phyloP scores from a whole-genome alignment of 2,888 invertebrate species.

The Caenorhabditis wallacei region DNA sequence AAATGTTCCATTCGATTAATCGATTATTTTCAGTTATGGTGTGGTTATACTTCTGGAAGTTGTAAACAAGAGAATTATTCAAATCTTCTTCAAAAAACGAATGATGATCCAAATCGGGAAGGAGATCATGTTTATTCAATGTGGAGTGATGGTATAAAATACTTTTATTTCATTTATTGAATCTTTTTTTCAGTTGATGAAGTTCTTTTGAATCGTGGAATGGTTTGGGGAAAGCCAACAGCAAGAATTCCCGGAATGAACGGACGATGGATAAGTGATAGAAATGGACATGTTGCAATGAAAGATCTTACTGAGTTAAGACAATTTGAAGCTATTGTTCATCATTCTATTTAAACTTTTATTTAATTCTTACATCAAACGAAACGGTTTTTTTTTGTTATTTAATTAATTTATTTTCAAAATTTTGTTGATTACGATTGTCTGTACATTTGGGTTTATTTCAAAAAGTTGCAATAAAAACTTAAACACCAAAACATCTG shows the following conservation, averaged over 20 bases:
- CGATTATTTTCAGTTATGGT: slow-evolving; percentile 71
- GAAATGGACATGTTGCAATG: slow-evolving; percentile 83
- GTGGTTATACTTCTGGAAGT: slow-evolving; percentile 80
- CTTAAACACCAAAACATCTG: no score
- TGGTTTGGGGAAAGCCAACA: slow-evolving; percentile 83
- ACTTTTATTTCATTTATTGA: not conserved
- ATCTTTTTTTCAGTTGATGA: slow-evolving; percentile 77
- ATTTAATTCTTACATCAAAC: not conserved
- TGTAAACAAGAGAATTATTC: slow-evolving; percentile 82
- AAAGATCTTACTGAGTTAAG: slow-evolving; percentile 82
- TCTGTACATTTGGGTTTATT: slow-evolving; percentile 36
- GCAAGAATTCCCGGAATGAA: slow-evolving; percentile 79
- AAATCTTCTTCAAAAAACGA: slow-evolving; percentile 80
- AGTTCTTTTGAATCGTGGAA: slow-evolving; percentile 79
- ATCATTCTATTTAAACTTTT: slow-evolving; percentile 78
- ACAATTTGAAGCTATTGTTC: slow-evolving; percentile 82
- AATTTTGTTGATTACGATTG: slow-evolving; percentile 29
- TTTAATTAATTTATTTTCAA: slow-evolving; percentile 31
- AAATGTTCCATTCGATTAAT: no score
- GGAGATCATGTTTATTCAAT: slow-evolving; percentile 82
- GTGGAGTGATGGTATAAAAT: slow-evolving; percentile 80
- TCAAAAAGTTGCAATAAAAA: slow-evolving; percentile 30
- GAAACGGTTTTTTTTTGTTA: slow-evolving; percentile 37
- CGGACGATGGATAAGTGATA: slow-evolving; percentile 80
- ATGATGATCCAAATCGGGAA: slow-evolving; percentile 79